Evolutionary conservation across 2,888 invertebrate genomes (phyloP), one percentile per base, ranked within the genome.

Genomic region (Agrochola circellaris): DNA sequence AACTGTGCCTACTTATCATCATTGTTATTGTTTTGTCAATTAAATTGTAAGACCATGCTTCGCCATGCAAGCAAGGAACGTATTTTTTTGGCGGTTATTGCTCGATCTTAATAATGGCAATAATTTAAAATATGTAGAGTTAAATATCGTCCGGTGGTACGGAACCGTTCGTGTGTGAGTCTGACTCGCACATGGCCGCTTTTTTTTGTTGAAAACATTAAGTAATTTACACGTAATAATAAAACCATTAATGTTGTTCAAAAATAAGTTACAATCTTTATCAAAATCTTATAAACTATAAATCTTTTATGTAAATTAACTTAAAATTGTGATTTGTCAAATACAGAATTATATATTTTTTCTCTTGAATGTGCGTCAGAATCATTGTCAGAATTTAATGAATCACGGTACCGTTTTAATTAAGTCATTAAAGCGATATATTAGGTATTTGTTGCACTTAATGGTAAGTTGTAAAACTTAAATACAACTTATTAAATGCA

Each of bases 341-440:
- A 56, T 20, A 26, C 17, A 38, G 0, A 34, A 73, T 42, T 0
- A 60, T 13, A n/a, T 20, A 15, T 61, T 60, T 54, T 60, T 79
- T 62, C 34, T 34, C 20, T 51, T 73, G 38, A n/a, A 62, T 56
- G 11, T 74, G 23, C 67, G 56, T 79, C 74, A 80, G n/a, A 80
- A 23, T 34, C n/a, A 34, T 79, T 78, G 42, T 34, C 23, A 65
- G 9, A 65, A 58, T 64, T 3, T n/a, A 64, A 71, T 51, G 11
- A 30, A 30, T 38, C n/a, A 5, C 2, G 6, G 11, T 51, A 42
- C 38, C 5, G 64, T 58, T 77, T 64, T 71, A 64, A 64, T 58
- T 48, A 42, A 17, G 15, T 9, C 61, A 23, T 26, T 61, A 48
- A 42, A 51, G 17, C 7, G 15, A 42, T 30, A 56, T 20, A 20